Evolutionary conservation across 2,888 invertebrate species (phyloP).

Genomic region (Uloborus plumipes): DNA sequence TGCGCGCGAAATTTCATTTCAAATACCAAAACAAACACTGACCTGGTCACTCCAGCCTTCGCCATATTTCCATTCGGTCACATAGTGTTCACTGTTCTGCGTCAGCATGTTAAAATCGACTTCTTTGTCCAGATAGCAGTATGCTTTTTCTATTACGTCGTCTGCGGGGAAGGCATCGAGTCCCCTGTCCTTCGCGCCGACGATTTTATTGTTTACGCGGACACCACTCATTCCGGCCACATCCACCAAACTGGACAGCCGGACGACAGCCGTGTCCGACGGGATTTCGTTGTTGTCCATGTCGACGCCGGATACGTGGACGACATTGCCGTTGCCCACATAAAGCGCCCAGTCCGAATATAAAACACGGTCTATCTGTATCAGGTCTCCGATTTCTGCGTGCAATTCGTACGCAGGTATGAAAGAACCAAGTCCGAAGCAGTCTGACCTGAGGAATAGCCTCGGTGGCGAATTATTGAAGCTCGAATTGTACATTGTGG

Average conservation of each 20-base stretch:
- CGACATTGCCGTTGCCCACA: conserved; percentile 68
- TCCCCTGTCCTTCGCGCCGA: conserved; percentile 68
- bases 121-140: conserved; percentile 65
- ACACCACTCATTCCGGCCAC: conserved; percentile 68
- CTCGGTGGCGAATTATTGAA: conserved; percentile 22
- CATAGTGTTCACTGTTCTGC: conserved; percentile 69
- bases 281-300: conserved; percentile 65
- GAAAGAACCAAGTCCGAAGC: conserved; percentile 56
- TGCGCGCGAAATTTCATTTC: too few species aligned
- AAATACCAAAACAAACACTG: conserved; percentile 2
- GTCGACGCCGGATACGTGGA: conserved; percentile 67
- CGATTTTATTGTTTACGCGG: conserved; percentile 69
- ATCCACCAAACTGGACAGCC: conserved; percentile 64
- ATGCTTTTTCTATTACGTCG: conserved; percentile 66
- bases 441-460: conserved; percentile 47
- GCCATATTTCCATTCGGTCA: conserved; percentile 69
- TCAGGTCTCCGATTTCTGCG: conserved; percentile 68
- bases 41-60: conserved; percentile 70
- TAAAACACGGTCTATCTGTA: conserved; percentile 69
- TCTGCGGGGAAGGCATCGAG: conserved; percentile 66
- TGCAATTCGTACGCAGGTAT: conserved; percentile 54
- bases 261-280: conserved; percentile 65
- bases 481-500: conserved; percentile 3
- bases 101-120: conserved; percentile 68
- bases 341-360: conserved; percentile 69